Percentiles rank a stretch among this genome's conserved stretches.
These are phyloP conservation scores for Egretta garzetta DNA, from an alignment of 2,113 vertebrate species.

Conservation along the genomic window DNA sequence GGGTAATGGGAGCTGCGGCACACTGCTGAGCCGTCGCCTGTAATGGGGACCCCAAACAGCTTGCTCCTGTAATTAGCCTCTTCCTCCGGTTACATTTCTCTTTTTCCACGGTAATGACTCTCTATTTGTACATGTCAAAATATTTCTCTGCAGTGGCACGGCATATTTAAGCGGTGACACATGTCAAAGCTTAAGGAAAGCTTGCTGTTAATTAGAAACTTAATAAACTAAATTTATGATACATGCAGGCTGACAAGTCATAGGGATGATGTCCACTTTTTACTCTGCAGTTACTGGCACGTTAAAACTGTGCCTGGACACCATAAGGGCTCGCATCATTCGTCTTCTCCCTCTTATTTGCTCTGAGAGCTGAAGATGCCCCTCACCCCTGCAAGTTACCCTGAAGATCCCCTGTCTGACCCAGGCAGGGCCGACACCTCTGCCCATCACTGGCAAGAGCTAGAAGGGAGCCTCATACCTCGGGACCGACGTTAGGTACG, in stretches of 20 bases:
- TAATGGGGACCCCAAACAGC: neutral
- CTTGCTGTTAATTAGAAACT: constrained; percentile 27
- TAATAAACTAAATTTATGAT: neutral
- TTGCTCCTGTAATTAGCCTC: constrained; percentile 14
- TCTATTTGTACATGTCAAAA: neutral
- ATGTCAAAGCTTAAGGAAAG: constrained; percentile 16
- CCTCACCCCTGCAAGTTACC: fast-evolving
- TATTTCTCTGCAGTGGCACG: neutral
- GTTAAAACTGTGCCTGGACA: neutral
- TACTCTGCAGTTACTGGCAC: neutral
- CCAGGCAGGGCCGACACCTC: neutral
- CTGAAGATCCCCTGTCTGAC: neutral
- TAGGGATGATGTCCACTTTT: neutral
- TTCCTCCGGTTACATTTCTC: neutral
- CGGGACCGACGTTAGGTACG: constrained; percentile 88
- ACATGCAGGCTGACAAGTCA: neutral
- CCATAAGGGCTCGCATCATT: fast-evolving
- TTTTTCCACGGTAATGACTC: constrained; percentile 3
- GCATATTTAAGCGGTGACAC: neutral
- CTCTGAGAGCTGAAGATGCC: neutral
- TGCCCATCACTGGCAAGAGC: neutral
- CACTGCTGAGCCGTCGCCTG: neutral
- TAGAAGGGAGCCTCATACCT: constrained; percentile 74
- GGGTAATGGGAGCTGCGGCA: neutral
- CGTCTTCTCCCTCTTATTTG: neutral